Conservation (phyloP, 2,888 invertebrate genomes). For the Serrognathus titanus region DNA sequence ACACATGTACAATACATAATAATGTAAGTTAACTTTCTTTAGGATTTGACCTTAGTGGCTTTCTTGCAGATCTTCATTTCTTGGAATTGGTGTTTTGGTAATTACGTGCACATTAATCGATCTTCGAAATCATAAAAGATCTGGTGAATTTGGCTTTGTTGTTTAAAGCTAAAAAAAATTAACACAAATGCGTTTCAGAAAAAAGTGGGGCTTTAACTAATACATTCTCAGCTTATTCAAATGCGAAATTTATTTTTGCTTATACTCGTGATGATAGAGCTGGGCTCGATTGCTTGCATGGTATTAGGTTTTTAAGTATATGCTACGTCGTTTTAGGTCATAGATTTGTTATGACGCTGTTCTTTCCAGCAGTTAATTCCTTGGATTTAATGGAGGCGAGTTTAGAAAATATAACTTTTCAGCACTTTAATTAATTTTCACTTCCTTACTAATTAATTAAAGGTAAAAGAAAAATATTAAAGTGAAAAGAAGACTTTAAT, state of each 20-base stretch:
- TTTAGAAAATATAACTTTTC: not conserved
- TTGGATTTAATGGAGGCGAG: constrained; percentile 43
- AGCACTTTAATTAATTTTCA: no score
- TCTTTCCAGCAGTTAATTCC: constrained; percentile 41
- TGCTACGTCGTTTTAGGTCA: constrained; percentile 52
- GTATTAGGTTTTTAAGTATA: constrained; percentile 52
- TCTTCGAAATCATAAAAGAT: not conserved
- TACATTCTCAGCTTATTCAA: constrained; percentile 31
- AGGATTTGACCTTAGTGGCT: not conserved
- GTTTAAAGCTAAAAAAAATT: no score
- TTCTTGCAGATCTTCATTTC: not conserved
- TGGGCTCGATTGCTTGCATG: constrained; percentile 46
- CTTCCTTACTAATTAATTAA: no score
- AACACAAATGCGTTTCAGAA: constrained; percentile 4
- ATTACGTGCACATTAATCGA: no score
- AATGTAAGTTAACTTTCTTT: constrained; percentile 30
- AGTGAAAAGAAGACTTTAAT: no score
- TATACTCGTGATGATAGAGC: constrained; percentile 13
- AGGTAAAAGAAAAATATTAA: no score
- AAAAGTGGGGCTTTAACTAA: constrained; percentile 11
- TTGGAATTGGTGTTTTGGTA: not conserved
- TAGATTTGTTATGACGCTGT: constrained; percentile 41
- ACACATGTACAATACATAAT: constrained; percentile 31
- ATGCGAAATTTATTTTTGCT: constrained; percentile 27
- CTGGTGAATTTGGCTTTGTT: not conserved